A percentile compares a stretch with the other conserved stretches of the same genome.
phyloP scores from a whole-genome alignment of 2,113 vertebrate genomes.

The Megaceryle torquata region DNA sequence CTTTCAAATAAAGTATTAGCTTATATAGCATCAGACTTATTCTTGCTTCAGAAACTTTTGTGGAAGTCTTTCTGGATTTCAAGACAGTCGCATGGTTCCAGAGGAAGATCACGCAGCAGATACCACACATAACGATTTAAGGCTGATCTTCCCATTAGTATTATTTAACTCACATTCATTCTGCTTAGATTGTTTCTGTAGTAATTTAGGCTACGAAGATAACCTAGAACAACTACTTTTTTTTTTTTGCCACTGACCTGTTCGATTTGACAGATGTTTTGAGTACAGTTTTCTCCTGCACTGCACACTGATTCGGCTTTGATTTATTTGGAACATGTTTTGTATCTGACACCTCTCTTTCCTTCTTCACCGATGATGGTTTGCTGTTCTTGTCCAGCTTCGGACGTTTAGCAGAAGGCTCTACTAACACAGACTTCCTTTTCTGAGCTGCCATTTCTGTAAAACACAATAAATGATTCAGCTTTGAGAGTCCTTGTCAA shows the following conservation, averaged over 20 bases:
- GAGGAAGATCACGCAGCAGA: conserved; percentile 9
- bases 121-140: background rate
- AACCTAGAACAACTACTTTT: background rate
- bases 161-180: conserved; percentile 43
- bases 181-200: conserved; percentile 13
- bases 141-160: background rate
- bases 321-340: conserved; percentile 75
- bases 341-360: conserved; percentile 64
- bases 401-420: conserved; percentile 73
- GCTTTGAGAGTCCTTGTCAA: background rate
- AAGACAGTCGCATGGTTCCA: background rate
- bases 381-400: conserved; percentile 72
- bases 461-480: conserved; percentile 59
- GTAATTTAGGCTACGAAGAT: background rate
- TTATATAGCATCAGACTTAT: background rate
- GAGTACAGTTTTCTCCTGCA: conserved; percentile 69
- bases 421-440: conserved; percentile 71
- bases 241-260: conserved; percentile 67
- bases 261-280: conserved; percentile 69
- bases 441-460: conserved; percentile 81
- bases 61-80: conserved; percentile 11
- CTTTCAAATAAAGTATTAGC: conserved; percentile 47
- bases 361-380: conserved; percentile 48
- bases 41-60: background rate
- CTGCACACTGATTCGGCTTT: conserved; percentile 38